phyloP scores from a whole-genome alignment of 2,113 vertebrate species.

The Tragelaphus imberbis region DNA sequence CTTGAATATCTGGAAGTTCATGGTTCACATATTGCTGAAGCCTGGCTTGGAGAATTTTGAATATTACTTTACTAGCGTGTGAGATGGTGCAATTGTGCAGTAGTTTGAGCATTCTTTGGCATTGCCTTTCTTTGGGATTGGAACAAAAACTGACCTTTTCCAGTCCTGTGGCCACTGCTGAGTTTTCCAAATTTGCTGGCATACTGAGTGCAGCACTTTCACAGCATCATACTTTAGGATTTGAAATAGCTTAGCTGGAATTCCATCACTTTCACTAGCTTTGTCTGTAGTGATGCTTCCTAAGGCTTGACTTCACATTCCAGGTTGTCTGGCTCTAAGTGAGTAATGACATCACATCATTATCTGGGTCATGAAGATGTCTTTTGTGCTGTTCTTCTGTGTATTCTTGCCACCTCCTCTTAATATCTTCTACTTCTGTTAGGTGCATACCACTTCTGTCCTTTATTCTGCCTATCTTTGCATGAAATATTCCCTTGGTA shows the following conservation, averaged over 20 bases:
- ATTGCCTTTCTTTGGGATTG: neutral
- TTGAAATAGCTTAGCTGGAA: neutral
- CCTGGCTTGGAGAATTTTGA: neutral
- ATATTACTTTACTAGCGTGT: neutral
- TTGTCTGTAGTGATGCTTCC: neutral
- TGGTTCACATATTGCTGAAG: fast-evolving
- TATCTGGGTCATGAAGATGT: neutral
- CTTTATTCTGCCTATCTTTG: neutral
- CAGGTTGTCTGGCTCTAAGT: neutral
- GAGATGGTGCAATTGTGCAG: neutral
- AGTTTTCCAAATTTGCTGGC: neutral
- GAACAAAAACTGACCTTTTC: neutral
- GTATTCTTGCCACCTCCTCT: neutral
- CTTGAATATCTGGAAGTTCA: neutral
- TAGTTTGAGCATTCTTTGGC: neutral
- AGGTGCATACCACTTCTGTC: neutral
- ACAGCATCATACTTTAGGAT: neutral
- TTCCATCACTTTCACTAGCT: neutral
- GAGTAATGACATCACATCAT: neutral
- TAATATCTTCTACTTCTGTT: neutral
- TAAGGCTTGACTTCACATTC: neutral
- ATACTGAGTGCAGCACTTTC: neutral
- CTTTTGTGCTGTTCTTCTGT: neutral
- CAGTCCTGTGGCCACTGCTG: neutral
- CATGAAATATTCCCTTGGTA: neutral